Percentiles rank a stretch among this genome's conserved stretches.
Evolutionary conservation across 2,113 vertebrate species (phyloP).

Genomic region (Bubo scandiacus): DNA sequence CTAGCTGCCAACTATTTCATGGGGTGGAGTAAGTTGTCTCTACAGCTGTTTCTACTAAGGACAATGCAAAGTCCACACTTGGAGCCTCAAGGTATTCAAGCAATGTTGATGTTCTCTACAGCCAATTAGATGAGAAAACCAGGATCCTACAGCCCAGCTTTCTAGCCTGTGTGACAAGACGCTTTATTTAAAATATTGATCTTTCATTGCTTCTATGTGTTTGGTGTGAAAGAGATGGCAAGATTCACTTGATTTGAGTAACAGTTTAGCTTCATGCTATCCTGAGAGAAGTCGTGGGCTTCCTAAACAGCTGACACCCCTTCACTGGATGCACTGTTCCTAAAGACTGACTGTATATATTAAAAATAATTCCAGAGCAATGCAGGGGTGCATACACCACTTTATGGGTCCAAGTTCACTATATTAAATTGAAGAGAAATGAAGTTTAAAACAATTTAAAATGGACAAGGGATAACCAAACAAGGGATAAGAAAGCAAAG

Average conservation of each 20-base stretch:
- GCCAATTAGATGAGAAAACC: not conserved
- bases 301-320: not conserved
- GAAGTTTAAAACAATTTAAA: not conserved
- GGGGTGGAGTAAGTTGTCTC: not conserved
- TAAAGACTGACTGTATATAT: not conserved
- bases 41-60: not conserved
- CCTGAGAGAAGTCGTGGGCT: not conserved
- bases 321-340: not conserved
- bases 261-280: not conserved
- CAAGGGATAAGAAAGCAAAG: not conserved
- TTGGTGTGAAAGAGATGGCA: not conserved
- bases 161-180: not conserved
- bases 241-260: not conserved
- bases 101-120: not conserved
- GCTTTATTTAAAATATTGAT: not conserved
- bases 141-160: not conserved
- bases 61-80: not conserved
- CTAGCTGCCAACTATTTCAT: not conserved
- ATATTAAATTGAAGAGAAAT: not conserved
- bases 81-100: not conserved
- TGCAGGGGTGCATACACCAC: not conserved
- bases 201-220: not conserved
- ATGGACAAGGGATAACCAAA: not conserved
- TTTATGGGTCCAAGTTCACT: not conserved
- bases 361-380: not conserved